Conservation (phyloP, 2,113 vertebrate species). For the Tachuris rubrigastra region DNA sequence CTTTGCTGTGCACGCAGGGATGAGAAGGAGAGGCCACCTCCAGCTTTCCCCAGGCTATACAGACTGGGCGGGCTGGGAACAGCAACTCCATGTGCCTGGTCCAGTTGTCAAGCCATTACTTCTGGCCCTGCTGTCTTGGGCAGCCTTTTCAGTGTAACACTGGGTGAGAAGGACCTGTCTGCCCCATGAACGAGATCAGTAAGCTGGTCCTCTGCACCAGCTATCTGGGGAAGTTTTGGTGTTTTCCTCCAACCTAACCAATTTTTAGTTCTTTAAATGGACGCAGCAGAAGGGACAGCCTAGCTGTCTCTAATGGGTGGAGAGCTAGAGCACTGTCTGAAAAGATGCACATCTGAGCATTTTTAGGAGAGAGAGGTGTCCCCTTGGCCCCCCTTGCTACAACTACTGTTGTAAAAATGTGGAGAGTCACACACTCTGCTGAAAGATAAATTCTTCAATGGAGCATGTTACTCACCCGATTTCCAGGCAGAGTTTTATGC, state of each 20-base stretch:
- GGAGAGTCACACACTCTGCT: neutral
- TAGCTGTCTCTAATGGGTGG: neutral
- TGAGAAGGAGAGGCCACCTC: too few relatives aligned
- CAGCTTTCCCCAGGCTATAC: neutral
- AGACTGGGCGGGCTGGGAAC: too few relatives aligned
- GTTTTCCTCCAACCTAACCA: neutral
- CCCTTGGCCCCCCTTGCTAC: neutral
- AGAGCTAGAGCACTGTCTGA: neutral
- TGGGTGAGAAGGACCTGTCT: neutral
- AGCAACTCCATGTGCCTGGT: neutral
- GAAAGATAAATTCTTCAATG: neutral
- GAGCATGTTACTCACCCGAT: neutral
- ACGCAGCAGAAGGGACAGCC: neutral
- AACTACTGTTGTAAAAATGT: neutral
- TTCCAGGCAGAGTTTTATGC: neutral
- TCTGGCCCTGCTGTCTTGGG: neutral
- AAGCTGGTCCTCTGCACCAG: neutral
- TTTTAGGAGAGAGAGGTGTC: neutral
- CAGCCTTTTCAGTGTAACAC: neutral
- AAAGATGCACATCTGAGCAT: neutral
- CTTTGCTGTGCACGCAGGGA: neutral
- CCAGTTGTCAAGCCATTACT: neutral
- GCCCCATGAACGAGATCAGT: neutral
- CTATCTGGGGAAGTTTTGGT: neutral
- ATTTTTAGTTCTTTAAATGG: neutral